phyloP scores from a whole-genome alignment of 2,113 vertebrate species.

The Paradisaea rubra region DNA sequence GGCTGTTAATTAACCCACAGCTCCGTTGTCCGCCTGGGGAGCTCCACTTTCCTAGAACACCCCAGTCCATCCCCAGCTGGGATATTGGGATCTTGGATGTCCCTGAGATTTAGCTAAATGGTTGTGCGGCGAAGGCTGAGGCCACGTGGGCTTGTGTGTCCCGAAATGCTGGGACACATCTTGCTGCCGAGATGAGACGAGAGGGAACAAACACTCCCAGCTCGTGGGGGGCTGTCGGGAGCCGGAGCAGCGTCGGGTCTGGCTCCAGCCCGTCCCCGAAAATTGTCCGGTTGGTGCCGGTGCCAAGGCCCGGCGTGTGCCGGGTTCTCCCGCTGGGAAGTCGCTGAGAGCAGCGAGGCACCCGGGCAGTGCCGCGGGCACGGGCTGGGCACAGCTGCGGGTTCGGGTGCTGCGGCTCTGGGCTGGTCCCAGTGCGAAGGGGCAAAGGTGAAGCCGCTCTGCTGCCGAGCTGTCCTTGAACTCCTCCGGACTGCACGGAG shows the following conservation, averaged over 20 bases:
- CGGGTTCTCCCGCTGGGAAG: fast-evolving
- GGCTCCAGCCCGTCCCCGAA: fast-evolving
- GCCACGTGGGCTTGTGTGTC: fast-evolving
- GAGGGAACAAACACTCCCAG: background rate
- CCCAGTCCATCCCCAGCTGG: background rate
- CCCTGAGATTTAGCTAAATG: background rate
- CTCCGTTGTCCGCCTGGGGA: background rate
- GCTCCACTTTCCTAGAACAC: background rate
- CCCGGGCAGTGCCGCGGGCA: fast-evolving
- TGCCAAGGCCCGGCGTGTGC: fast-evolving
- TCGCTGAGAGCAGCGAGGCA: fast-evolving
- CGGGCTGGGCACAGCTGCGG: fast-evolving
- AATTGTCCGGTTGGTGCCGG: fast-evolving
- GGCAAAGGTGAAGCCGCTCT: background rate
- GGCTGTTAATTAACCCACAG: background rate
- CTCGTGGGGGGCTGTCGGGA: fast-evolving
- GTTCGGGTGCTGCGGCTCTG: background rate
- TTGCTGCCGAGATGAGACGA: background rate
- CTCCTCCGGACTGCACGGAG: background rate
- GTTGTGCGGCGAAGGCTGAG: fast-evolving
- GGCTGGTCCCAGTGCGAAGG: background rate
- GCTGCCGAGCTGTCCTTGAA: background rate
- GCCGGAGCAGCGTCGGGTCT: background rate
- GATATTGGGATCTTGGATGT: background rate
- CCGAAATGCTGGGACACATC: background rate